Percentiles rank a stretch among this genome's conserved stretches.
phyloP scores from a whole-genome alignment of 2,888 invertebrate species.

The Andrena fulva region DNA sequence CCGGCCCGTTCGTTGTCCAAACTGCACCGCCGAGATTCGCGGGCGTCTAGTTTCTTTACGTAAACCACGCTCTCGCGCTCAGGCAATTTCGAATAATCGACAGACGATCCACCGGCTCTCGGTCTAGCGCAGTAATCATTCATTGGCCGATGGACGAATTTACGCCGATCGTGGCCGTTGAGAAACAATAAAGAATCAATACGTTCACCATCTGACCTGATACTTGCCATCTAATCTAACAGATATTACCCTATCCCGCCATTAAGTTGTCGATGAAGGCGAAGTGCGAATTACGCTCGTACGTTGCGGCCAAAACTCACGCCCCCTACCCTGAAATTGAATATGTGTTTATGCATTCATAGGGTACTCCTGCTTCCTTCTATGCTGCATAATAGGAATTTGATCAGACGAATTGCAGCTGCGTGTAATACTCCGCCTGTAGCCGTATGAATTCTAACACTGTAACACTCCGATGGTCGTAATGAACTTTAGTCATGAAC shows the following conservation, averaged over 20 bases:
- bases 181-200: too few species aligned
- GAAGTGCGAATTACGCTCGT: not conserved
- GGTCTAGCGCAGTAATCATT: not conserved
- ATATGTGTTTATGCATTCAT: not conserved
- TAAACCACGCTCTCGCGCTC: conserved; percentile 26
- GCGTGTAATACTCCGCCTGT: not conserved
- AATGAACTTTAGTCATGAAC: too few species aligned
- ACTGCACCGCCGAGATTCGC: conserved; percentile 42
- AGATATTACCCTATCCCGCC: not conserved
- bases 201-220: too few species aligned
- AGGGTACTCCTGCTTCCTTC: conserved; percentile 1
- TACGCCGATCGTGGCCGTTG: not conserved
- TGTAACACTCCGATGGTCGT: not conserved
- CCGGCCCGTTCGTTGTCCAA: conserved; percentile 21
- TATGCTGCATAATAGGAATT: not conserved
- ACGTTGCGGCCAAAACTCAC: not conserved
- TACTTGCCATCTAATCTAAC: too few species aligned
- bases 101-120: not conserved
- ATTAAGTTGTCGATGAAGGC: not conserved
- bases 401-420: not conserved
- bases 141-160: not conserved
- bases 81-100: conserved; percentile 16
- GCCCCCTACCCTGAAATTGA: not conserved
- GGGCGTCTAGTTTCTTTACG: conserved; percentile 15
- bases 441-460: not conserved